These are phyloP conservation scores for Hymenopus coronatus DNA, from an alignment of 2,888 invertebrate genomes.

Conservation along the genomic window DNA sequence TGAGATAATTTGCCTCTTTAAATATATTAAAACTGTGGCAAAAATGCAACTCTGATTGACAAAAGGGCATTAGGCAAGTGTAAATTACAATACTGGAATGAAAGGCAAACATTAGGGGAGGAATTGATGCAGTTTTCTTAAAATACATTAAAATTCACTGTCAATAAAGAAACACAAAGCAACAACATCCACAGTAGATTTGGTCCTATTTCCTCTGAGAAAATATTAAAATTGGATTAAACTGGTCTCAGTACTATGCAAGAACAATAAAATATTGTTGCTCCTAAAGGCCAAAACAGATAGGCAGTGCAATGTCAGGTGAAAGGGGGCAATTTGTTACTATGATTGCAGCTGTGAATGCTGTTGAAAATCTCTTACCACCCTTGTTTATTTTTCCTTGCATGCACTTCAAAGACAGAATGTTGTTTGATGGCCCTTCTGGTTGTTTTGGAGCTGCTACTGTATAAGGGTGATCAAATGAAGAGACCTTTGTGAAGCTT, in stretches of 20 bases:
- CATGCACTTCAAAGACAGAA: neutral
- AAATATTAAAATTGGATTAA: neutral
- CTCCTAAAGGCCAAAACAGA: neutral
- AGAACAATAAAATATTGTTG: neutral
- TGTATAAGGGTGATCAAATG: neutral
- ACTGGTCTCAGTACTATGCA: slow-evolving; percentile 11
- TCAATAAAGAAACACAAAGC: neutral
- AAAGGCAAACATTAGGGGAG: no score
- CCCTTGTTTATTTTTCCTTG: slow-evolving; percentile 14
- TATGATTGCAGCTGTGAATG: slow-evolving; percentile 9
- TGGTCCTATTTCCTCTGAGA: neutral
- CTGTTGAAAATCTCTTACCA: neutral
- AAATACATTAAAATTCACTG: neutral
- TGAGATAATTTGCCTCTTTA: no score
- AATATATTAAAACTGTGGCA: no score
- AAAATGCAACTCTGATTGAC: no score
- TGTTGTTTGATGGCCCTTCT: neutral
- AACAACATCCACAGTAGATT: neutral
- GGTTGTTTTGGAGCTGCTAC: slow-evolving; percentile 8
- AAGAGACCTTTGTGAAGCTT: neutral
- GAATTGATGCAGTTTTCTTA: neutral
- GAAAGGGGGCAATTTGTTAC: slow-evolving; percentile 8
- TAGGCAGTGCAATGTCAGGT: neutral
- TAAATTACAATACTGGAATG: no score
- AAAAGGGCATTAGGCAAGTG: no score